These are phyloP conservation scores for Mycteria americana DNA, from an alignment of 2,797 vertebrate genomes.

Conservation along the genomic window DNA sequence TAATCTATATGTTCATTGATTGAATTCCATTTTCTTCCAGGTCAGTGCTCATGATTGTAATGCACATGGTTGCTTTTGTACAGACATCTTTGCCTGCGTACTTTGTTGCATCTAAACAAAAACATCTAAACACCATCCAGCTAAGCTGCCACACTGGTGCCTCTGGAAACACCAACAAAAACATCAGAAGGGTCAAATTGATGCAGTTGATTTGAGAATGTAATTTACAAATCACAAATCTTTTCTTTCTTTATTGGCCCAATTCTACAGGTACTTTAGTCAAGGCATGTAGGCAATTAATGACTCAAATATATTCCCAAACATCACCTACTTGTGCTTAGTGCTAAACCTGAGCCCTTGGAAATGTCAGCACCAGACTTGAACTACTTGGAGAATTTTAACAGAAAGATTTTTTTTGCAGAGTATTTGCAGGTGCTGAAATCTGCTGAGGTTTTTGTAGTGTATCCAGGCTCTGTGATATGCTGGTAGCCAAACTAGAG, in stretches of 20 bases:
- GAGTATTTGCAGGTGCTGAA: constrained; percentile 54
- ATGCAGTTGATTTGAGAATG: background rate
- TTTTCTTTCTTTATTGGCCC: background rate
- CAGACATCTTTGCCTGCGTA: background rate
- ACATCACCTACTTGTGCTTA: background rate
- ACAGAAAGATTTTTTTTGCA: constrained; percentile 14
- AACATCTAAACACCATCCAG: background rate
- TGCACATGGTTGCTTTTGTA: background rate
- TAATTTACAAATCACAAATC: background rate
- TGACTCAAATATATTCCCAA: background rate
- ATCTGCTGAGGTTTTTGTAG: background rate
- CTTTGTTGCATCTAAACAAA: background rate
- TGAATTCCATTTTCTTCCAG: background rate
- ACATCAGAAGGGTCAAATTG: background rate
- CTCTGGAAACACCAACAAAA: background rate
- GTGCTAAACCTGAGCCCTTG: background rate
- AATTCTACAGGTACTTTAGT: background rate
- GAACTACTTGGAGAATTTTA: constrained; percentile 44
- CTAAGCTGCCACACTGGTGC: background rate
- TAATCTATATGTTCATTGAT: background rate
- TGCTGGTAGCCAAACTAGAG: constrained; percentile 52
- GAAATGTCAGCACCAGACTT: background rate
- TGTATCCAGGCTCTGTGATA: background rate
- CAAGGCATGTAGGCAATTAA: background rate
- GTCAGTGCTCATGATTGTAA: background rate